Conservation (phyloP, 2,113 vertebrate species). For the Pelusios castaneus region DNA sequence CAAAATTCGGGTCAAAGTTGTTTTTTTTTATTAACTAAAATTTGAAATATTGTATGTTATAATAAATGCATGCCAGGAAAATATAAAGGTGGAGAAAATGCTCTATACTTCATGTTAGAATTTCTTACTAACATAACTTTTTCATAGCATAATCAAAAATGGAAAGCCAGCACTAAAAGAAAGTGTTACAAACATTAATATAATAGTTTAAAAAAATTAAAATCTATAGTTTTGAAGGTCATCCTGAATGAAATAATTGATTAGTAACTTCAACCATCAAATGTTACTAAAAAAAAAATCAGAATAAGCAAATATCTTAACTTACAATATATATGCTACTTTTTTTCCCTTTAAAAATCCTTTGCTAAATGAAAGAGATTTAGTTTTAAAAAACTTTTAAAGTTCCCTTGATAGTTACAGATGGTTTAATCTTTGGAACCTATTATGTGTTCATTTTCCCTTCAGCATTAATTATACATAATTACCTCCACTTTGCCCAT, state of each 20-base stretch:
- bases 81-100: slow-evolving; percentile 20
- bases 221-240: too few relatives aligned
- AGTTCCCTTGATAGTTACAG: slow-evolving; percentile 75
- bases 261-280: too few relatives aligned
- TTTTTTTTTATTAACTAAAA: slow-evolving; percentile 2
- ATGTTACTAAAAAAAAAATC: slow-evolving; percentile 7
- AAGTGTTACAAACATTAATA: slow-evolving; percentile 31
- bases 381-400: slow-evolving; percentile 51
- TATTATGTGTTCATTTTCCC: slow-evolving; percentile 75
- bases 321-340: neutral
- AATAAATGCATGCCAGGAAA: slow-evolving; percentile 41
- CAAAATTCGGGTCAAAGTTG: neutral
- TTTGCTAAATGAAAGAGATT: slow-evolving; percentile 26
- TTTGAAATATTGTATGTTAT: slow-evolving; percentile 17
- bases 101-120: slow-evolving; percentile 37
- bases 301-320: neutral
- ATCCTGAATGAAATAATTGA: too few relatives aligned
- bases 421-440: slow-evolving; percentile 78
- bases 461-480: slow-evolving; percentile 81
- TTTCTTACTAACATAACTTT: slow-evolving; percentile 56
- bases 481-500: slow-evolving; percentile 70
- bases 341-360: slow-evolving; percentile 18
- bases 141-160: slow-evolving; percentile 58
- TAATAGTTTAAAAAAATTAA: too few relatives aligned
- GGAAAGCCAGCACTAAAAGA: slow-evolving; percentile 37